Conservation (phyloP, 2,888 invertebrate species). For the Drosophila neonasuta region DNA sequence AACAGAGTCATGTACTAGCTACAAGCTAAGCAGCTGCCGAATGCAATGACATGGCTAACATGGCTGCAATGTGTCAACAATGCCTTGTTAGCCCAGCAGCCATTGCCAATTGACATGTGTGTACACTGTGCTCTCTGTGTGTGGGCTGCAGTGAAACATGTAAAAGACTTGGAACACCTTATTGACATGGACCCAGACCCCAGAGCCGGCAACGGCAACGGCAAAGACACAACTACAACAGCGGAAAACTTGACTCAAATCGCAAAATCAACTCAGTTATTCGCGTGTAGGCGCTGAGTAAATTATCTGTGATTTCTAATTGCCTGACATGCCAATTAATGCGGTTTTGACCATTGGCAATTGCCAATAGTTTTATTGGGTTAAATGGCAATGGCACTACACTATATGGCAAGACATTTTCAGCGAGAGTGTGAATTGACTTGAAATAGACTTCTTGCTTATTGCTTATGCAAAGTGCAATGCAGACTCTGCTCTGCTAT, state of each 20-base stretch:
- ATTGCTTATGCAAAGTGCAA: conserved; percentile 42
- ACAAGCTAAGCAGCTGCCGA: conserved; percentile 21
- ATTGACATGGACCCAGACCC: conserved; percentile 54
- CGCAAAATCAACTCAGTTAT: conserved; percentile 24
- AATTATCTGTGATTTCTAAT: conserved; percentile 73
- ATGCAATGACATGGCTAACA: conserved; percentile 65
- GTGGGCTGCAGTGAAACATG: conserved; percentile 58
- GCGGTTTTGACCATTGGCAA: conserved; percentile 43
- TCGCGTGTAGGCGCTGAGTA: conserved; percentile 57
- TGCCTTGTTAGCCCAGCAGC: conserved; percentile 71
- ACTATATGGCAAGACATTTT: conserved; percentile 9
- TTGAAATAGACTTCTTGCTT: conserved; percentile 36
- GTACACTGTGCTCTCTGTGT: conserved; percentile 35
- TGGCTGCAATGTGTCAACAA: conserved; percentile 77
- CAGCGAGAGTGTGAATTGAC: conserved; percentile 66
- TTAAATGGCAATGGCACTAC: conserved; percentile 35
- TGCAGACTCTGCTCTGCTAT: background rate
- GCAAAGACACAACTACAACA: background rate
- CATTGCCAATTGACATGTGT: conserved; percentile 49
- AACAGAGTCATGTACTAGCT: conserved; percentile 15
- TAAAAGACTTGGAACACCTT: conserved; percentile 55
- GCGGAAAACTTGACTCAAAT: conserved; percentile 10
- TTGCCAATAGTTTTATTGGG: conserved; percentile 37
- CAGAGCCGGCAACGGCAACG: background rate
- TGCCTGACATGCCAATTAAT: conserved; percentile 75